phyloP scores from a whole-genome alignment of 2,888 invertebrate species.

The Synanthedon andrenaeformis region DNA sequence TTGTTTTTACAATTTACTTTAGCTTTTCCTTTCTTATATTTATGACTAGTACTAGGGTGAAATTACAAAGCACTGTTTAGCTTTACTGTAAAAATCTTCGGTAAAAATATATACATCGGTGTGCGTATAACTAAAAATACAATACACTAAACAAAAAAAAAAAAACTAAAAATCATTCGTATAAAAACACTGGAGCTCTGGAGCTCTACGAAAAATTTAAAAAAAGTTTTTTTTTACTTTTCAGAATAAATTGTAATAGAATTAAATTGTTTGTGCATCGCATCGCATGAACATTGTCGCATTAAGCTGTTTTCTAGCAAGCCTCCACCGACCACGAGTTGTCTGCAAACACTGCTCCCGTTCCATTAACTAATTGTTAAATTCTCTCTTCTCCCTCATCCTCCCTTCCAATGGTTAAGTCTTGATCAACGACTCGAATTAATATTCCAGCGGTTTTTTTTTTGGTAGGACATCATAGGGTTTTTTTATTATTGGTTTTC shows the following conservation, averaged over 20 bases:
- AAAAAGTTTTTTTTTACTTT: not conserved
- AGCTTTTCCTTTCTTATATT: too few relatives aligned
- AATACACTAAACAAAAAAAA: too few relatives aligned
- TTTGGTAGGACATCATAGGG: not conserved
- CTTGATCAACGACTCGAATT: not conserved
- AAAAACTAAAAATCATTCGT: too few relatives aligned
- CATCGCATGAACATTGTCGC: not conserved
- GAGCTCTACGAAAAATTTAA: too few relatives aligned
- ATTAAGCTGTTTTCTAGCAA: not conserved
- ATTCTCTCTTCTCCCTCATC: constrained; percentile 34
- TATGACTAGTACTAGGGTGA: too few relatives aligned
- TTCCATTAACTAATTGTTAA: constrained; percentile 54
- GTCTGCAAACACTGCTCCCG: constrained; percentile 24
- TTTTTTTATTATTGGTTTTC: too few relatives aligned
- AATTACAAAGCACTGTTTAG: too few relatives aligned
- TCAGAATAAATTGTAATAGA: not conserved
- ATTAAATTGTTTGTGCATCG: not conserved
- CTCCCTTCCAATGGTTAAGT: not conserved
- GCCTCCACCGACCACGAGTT: not conserved
- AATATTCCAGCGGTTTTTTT: not conserved
- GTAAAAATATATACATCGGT: too few relatives aligned
- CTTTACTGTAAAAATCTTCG: too few relatives aligned
- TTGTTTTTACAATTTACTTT: too few relatives aligned
- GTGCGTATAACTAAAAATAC: too few relatives aligned
- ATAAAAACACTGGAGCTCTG: too few relatives aligned